These are phyloP conservation scores for Dorcus parallelipipedus DNA, from an alignment of 2,888 invertebrate species.

Conservation along the genomic window DNA sequence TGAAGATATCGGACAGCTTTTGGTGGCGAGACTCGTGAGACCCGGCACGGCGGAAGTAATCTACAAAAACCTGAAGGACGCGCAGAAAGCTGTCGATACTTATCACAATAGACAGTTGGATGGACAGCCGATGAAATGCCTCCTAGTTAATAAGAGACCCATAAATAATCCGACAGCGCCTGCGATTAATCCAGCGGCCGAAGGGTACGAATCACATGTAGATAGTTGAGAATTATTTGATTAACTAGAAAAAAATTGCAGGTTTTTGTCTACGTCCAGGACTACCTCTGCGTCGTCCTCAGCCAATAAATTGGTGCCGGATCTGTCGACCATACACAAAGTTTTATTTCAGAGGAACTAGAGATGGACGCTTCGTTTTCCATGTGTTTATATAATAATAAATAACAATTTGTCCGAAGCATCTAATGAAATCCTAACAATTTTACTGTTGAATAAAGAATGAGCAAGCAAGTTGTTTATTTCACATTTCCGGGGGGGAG, in stretches of 20 bases:
- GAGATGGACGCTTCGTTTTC: background rate
- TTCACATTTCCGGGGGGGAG: too few relatives aligned
- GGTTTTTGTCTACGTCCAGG: slow-evolving; percentile 22
- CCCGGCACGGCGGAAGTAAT: slow-evolving; percentile 91
- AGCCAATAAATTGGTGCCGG: slow-evolving; percentile 55
- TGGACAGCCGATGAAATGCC: slow-evolving; percentile 90
- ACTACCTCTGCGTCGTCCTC: slow-evolving; percentile 24
- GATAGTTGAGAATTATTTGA: background rate
- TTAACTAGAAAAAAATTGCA: slow-evolving; percentile 14
- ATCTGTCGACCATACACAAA: slow-evolving; percentile 68
- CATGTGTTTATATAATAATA: too few relatives aligned
- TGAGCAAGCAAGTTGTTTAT: too few relatives aligned
- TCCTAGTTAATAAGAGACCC: slow-evolving; percentile 74
- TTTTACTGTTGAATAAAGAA: too few relatives aligned
- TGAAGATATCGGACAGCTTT: slow-evolving; percentile 85
- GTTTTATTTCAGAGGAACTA: slow-evolving; percentile 56
- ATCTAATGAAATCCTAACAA: too few relatives aligned
- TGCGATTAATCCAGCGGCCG: slow-evolving; percentile 37
- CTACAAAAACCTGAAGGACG: slow-evolving; percentile 80
- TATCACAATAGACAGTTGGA: slow-evolving; percentile 92
- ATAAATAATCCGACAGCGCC: slow-evolving; percentile 58
- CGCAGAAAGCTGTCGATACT: slow-evolving; percentile 85
- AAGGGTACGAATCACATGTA: slow-evolving; percentile 23
- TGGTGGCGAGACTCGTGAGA: slow-evolving; percentile 78
- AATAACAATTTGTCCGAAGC: too few relatives aligned